These are phyloP conservation scores for Triplophysa dalaica DNA, from an alignment of 2,113 vertebrate genomes.

Conservation along the genomic window DNA sequence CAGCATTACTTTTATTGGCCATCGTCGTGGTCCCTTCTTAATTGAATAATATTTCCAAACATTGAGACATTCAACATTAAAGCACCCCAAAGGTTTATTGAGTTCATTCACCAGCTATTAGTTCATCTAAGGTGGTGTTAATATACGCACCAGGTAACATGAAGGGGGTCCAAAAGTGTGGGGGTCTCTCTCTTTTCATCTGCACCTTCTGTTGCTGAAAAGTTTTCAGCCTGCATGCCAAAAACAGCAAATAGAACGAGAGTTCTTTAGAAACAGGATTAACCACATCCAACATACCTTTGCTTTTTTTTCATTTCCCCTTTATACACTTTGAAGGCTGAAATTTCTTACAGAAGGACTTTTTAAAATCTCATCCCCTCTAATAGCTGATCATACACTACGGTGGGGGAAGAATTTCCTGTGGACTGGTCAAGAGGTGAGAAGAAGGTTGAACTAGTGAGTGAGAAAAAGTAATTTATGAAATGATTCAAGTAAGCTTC, in stretches of 20 bases:
- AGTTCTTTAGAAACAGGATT: constrained; percentile 39
- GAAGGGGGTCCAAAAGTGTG: neutral
- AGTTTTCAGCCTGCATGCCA: constrained; percentile 43
- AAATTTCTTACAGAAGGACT: constrained; percentile 22
- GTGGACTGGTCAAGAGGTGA: constrained; percentile 42
- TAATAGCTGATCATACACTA: constrained; percentile 2
- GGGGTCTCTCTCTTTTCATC: constrained; percentile 21
- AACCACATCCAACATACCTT: constrained; percentile 37
- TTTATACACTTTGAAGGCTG: constrained; percentile 37
- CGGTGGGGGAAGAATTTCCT: constrained; percentile 26
- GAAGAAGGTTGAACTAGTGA: neutral
- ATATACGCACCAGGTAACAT: constrained; percentile 23
- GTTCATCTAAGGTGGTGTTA: neutral
- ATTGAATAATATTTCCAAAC: too few species aligned
- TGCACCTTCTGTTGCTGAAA: constrained; percentile 36
- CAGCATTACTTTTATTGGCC: neutral
- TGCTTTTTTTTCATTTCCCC: constrained; percentile 20
- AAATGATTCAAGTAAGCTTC: neutral
- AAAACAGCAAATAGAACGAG: constrained; percentile 37
- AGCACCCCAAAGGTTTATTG: neutral
- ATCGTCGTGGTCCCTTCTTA: neutral
- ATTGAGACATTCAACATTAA: too few species aligned
- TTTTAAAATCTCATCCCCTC: constrained; percentile 5
- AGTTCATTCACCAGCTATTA: neutral
- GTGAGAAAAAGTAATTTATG: neutral